These are phyloP conservation scores for Drosophila saltans DNA, from an alignment of 1,140 invertebrate species.

Conservation along the genomic window DNA sequence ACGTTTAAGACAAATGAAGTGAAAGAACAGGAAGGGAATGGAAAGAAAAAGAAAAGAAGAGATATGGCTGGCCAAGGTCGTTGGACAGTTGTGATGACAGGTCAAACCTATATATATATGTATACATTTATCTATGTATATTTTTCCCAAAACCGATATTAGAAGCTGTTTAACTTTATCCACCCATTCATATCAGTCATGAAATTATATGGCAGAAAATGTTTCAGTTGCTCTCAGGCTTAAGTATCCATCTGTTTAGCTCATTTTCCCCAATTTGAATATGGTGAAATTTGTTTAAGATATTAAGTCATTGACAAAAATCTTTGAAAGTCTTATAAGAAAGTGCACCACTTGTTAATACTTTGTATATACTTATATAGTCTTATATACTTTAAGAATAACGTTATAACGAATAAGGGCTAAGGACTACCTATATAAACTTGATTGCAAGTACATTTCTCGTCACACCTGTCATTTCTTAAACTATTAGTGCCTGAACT, in stretches of 20 bases:
- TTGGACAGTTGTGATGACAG: slow-evolving; percentile 2
- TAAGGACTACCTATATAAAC: too few relatives aligned
- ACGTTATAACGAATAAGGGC: too few relatives aligned
- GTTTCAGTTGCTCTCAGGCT: neutral
- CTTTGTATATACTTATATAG: too few relatives aligned
- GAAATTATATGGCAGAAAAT: neutral
- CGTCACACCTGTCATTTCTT: too few relatives aligned
- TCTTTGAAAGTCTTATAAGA: too few relatives aligned
- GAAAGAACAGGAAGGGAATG: slow-evolving; percentile 20
- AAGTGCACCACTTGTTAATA: too few relatives aligned
- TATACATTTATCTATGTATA: neutral
- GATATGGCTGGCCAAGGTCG: slow-evolving; percentile 38
- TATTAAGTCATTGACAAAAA: too few relatives aligned
- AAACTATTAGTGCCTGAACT: too few relatives aligned
- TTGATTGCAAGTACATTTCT: too few relatives aligned
- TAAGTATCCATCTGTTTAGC: slow-evolving; percentile 5
- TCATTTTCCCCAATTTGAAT: neutral
- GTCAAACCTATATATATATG: neutral
- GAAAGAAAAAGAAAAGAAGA: neutral
- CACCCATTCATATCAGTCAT: slow-evolving; percentile 4
- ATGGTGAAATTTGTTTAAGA: neutral
- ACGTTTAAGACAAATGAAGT: slow-evolving; percentile 20
- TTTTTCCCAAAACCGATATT: slow-evolving; percentile 4
- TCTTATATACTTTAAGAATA: too few relatives aligned
- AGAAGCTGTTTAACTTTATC: neutral